Conservation (phyloP, 2,888 invertebrate genomes). For the Mystacides longicornis region DNA sequence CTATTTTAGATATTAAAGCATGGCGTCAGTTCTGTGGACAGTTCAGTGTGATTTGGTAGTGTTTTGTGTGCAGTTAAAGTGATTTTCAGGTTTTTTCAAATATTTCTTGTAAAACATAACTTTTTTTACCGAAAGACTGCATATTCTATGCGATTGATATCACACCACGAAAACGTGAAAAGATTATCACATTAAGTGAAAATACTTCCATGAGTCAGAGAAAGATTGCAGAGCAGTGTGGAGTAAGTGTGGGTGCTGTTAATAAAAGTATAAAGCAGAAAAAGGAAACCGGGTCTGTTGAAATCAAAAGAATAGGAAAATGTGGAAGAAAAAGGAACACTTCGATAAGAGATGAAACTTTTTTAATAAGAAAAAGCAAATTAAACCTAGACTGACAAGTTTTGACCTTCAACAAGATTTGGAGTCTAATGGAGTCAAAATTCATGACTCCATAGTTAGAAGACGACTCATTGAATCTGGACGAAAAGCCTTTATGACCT, state of each 20-base stretch:
- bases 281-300: conserved; percentile 3
- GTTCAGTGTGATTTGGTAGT: not conserved
- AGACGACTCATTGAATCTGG: conserved; percentile 14
- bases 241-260: conserved; percentile 8
- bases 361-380: not conserved
- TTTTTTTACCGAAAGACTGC: not conserved
- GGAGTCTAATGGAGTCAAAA: not conserved
- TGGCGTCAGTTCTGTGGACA: not conserved
- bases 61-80: not conserved
- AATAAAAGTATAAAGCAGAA: conserved; percentile 13
- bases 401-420: conserved; percentile 3
- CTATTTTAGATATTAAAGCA: not conserved
- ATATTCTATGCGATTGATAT: not conserved
- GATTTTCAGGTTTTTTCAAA: not conserved
- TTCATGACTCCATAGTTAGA: conserved; percentile 7
- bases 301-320: conserved; percentile 4
- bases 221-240: conserved; percentile 8
- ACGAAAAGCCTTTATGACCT: conserved; percentile 14
- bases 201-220: conserved; percentile 14
- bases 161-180: conserved; percentile 5
- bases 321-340: not conserved
- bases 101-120: not conserved
- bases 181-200: conserved; percentile 2
- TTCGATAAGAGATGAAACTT: not conserved
- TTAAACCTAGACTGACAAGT: not conserved